Evolutionary conservation across 2,888 invertebrate genomes (phyloP).

Genomic region (Hedya salicella): DNA sequence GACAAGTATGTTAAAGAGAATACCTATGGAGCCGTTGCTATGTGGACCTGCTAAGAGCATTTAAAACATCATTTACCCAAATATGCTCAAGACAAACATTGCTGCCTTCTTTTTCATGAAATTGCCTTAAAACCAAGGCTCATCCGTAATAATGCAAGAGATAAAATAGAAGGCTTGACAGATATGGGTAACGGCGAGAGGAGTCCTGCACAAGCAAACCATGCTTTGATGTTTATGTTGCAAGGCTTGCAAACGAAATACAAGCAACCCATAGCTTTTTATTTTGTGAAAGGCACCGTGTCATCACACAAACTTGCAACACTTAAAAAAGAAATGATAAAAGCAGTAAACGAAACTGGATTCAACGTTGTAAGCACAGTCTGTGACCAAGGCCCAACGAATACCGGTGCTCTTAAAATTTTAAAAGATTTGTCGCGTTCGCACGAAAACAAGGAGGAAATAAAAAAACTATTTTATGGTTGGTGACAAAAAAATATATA

Average conservation of each 20-base stretch:
- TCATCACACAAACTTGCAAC: constrained; percentile 28
- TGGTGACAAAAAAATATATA: not conserved
- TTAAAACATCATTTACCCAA: not conserved
- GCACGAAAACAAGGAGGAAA: not conserved
- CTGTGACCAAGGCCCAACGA: constrained; percentile 44
- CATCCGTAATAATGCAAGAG: no score
- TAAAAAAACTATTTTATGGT: constrained; percentile 1
- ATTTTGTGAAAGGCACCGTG: constrained; percentile 41
- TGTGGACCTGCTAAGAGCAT: not conserved
- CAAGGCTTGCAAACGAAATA: constrained; percentile 32
- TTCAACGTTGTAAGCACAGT: constrained; percentile 32
- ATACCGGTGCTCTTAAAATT: constrained; percentile 25
- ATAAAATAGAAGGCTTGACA: no score
- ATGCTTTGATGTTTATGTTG: constrained; percentile 36
- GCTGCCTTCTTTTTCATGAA: no score
- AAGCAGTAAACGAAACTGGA: constrained; percentile 9
- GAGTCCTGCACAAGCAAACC: constrained; percentile 11
- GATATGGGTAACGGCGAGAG: no score
- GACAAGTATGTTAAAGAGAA: constrained; percentile 32
- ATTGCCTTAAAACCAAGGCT: no score
- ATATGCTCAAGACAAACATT: no score
- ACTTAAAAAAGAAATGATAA: constrained; percentile 35
- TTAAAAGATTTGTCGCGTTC: not conserved
- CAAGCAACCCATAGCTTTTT: constrained; percentile 42
- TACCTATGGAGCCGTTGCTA: constrained; percentile 31